These are phyloP conservation scores for Danio albolineatus DNA, from an alignment of 2,797 vertebrate genomes.

Conservation along the genomic window DNA sequence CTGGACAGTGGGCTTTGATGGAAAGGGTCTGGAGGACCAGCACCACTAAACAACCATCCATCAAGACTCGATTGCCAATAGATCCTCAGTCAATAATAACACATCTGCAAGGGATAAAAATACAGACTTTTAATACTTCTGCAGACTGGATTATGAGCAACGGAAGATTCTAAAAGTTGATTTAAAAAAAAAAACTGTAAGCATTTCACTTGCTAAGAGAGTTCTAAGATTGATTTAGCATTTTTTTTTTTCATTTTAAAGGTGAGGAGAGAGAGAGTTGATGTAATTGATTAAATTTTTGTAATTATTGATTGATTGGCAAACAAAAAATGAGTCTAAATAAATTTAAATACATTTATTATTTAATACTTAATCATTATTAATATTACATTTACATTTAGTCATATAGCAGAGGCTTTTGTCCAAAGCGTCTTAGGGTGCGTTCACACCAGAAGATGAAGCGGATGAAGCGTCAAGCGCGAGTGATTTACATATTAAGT, in stretches of 20 bases:
- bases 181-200: neutral
- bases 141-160: neutral
- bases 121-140: slow-evolving; percentile 22
- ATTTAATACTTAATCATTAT: no score
- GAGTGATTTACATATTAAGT: no score
- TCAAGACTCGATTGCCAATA: slow-evolving; percentile 9
- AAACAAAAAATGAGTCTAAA: neutral
- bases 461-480: no score
- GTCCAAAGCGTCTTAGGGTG: no score
- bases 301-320: no score
- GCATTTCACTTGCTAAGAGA: neutral
- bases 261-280: no score
- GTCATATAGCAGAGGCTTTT: no score
- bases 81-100: neutral
- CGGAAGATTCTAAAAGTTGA: slow-evolving; percentile 3
- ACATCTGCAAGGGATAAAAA: slow-evolving; percentile 4
- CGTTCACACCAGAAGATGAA: no score
- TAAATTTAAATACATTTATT: no score
- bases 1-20: slow-evolving; percentile 50
- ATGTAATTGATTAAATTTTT: neutral
- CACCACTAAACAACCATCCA: slow-evolving; percentile 15
- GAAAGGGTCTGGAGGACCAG: slow-evolving; percentile 34
- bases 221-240: no score
- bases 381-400: no score
- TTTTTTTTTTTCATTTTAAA: no score